Conservation (phyloP, 1,140 invertebrate species). For the Drosophila willistoni region DNA sequence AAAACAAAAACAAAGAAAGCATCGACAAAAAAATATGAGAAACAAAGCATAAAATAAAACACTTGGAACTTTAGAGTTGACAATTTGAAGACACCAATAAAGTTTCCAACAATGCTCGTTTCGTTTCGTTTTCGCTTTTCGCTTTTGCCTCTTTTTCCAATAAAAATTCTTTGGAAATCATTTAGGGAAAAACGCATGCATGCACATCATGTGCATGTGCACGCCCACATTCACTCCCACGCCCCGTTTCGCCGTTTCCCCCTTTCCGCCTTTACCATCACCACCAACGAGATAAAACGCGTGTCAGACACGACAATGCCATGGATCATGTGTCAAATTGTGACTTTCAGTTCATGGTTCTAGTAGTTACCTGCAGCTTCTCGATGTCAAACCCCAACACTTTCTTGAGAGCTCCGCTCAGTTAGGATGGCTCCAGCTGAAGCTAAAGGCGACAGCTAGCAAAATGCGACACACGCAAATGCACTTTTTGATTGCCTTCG, state of each 20-base stretch:
- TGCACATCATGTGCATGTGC: slow-evolving; percentile 72
- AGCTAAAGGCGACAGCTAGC: slow-evolving; percentile 49
- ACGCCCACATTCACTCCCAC: slow-evolving; percentile 31
- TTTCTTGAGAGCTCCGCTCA: slow-evolving; percentile 16
- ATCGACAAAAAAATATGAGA: slow-evolving; percentile 70
- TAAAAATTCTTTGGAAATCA: slow-evolving; percentile 79
- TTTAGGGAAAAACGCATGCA: slow-evolving; percentile 77
- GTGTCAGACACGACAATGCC: slow-evolving; percentile 76
- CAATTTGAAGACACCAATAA: slow-evolving; percentile 80
- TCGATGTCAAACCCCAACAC: slow-evolving; percentile 19
- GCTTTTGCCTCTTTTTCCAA: slow-evolving; percentile 63
- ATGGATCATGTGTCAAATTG: slow-evolving; percentile 81
- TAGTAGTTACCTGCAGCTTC: slow-evolving; percentile 61
- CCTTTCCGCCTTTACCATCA: background rate
- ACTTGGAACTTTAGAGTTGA: slow-evolving; percentile 73
- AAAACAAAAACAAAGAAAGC: slow-evolving; percentile 49
- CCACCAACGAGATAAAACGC: slow-evolving; percentile 67
- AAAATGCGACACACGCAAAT: slow-evolving; percentile 72
- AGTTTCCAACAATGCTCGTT: slow-evolving; percentile 63
- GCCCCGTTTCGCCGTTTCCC: background rate
- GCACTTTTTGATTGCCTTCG: slow-evolving; percentile 78
- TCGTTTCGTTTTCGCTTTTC: slow-evolving; percentile 44
- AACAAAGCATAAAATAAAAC: slow-evolving; percentile 80
- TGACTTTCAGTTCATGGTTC: slow-evolving; percentile 66
- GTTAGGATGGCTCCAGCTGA: slow-evolving; percentile 7